Evolutionary conservation across 1,140 invertebrate genomes (phyloP).

Genomic region (Zaprionus tsacasi): DNA sequence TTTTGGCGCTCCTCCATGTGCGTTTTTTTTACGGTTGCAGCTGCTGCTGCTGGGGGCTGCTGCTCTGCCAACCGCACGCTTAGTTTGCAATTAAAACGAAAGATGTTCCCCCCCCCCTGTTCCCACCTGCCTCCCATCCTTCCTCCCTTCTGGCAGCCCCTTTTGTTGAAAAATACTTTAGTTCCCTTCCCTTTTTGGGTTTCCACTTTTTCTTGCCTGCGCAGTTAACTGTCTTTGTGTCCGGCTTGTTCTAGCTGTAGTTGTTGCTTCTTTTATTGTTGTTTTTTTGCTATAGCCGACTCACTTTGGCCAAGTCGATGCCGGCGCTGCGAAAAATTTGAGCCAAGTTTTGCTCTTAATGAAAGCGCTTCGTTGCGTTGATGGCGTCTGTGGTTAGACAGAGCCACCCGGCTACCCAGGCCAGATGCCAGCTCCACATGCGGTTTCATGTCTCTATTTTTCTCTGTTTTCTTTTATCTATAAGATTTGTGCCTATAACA

Average conservation of each 20-base stretch:
- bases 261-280: constrained; percentile 36
- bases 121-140: constrained; percentile 15
- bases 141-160: constrained; percentile 17
- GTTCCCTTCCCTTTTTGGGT: constrained; percentile 23
- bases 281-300: constrained; percentile 65
- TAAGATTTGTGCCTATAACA: not conserved
- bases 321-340: constrained; percentile 44
- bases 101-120: constrained; percentile 58
- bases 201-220: constrained; percentile 33
- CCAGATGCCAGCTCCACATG: constrained; percentile 45
- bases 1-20: constrained; percentile 71
- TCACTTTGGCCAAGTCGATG: constrained; percentile 31
- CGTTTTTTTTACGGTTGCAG: constrained; percentile 34
- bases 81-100: constrained; percentile 82
- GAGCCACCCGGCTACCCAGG: constrained; percentile 20
- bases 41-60: constrained; percentile 19
- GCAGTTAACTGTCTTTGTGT: constrained; percentile 49
- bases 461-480: not conserved
- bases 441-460: constrained; percentile 21
- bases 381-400: constrained; percentile 50
- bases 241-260: constrained; percentile 22
- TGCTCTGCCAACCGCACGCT: constrained; percentile 78
- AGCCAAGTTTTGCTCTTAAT: constrained; percentile 72
- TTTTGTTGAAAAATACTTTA: constrained; percentile 51
- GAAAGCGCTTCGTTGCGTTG: constrained; percentile 64